phyloP scores from a whole-genome alignment of 2,113 vertebrate species.

The Cryptomyrus ogoouensis region DNA sequence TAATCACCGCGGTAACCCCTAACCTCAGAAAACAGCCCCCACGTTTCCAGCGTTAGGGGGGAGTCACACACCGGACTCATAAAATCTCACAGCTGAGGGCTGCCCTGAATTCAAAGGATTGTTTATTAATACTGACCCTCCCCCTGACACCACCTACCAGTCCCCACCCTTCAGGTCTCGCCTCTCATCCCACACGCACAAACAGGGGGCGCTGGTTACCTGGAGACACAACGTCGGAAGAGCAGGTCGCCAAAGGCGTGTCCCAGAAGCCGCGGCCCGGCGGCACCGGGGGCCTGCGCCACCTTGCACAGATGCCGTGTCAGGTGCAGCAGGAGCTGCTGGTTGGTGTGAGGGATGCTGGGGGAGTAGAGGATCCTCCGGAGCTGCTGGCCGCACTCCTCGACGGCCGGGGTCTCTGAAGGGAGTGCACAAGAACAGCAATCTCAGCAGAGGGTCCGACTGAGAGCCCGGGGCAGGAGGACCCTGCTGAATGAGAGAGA shows the following conservation, averaged over 20 bases:
- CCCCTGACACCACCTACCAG: background rate
- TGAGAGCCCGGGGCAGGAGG: background rate
- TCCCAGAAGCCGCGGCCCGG: constrained; percentile 48
- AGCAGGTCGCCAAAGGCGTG: constrained; percentile 61
- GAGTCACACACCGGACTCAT: background rate
- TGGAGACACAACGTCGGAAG: constrained; percentile 48
- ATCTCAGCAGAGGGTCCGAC: background rate
- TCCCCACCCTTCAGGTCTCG: background rate
- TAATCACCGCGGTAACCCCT: background rate
- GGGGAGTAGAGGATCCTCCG: constrained; percentile 65
- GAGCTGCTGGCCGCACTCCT: constrained; percentile 65
- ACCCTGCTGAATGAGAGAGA: background rate
- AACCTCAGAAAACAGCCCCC: constrained; percentile 9
- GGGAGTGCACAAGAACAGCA: background rate
- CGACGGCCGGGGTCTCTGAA: constrained; percentile 58
- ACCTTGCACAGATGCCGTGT: constrained; percentile 56
- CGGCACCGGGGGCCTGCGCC: constrained; percentile 46
- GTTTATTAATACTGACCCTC: background rate
- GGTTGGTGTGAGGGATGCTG: constrained; percentile 60
- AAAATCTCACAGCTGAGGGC: background rate
- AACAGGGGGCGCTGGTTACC: constrained; percentile 47
- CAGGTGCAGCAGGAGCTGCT: constrained; percentile 62
- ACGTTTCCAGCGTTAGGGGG: background rate
- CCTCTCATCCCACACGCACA: background rate
- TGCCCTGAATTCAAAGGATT: background rate